Conservation (phyloP, 2,888 invertebrate species). For the Syrphus vitripennis region DNA sequence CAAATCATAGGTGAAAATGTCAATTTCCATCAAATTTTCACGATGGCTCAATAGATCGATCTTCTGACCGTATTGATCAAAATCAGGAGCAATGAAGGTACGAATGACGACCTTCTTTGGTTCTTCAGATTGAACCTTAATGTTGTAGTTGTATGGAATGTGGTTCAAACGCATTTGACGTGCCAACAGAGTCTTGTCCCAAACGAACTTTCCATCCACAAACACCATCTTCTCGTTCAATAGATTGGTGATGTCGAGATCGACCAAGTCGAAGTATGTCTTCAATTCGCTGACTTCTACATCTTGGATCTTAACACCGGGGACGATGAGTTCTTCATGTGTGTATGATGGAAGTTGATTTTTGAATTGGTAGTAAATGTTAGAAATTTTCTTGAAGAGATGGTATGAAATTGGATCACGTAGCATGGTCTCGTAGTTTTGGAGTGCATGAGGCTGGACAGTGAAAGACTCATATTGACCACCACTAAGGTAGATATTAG, state of each 20-base stretch:
- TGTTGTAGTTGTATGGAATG: constrained; percentile 84
- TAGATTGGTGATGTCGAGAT: constrained; percentile 83
- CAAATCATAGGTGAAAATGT: constrained; percentile 84
- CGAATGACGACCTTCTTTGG: constrained; percentile 84
- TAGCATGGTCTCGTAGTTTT: constrained; percentile 85
- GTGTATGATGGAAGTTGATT: constrained; percentile 84
- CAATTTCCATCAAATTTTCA: constrained; percentile 85
- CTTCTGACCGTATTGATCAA: constrained; percentile 83
- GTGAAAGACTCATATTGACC: constrained; percentile 71
- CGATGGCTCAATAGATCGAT: constrained; percentile 84
- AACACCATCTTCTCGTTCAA: constrained; percentile 77
- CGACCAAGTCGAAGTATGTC: constrained; percentile 87
- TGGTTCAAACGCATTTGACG: constrained; percentile 86
- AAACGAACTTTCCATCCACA: constrained; percentile 78
- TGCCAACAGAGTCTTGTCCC: constrained; percentile 81
- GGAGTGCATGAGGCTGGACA: constrained; percentile 84
- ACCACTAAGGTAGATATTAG: constrained; percentile 75
- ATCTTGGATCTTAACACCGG: constrained; percentile 85
- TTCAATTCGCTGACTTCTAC: constrained; percentile 85
- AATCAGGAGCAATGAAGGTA: constrained; percentile 87
- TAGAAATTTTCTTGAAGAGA: constrained; percentile 84
- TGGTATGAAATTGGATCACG: constrained; percentile 89
- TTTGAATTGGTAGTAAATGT: constrained; percentile 84
- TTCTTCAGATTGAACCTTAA: constrained; percentile 84
- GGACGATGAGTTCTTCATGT: constrained; percentile 83